A percentile compares a stretch with the other conserved stretches of the same genome.
Evolutionary conservation across 2,113 vertebrate species (phyloP).

Genomic region (Scytalopus superciliaris): DNA sequence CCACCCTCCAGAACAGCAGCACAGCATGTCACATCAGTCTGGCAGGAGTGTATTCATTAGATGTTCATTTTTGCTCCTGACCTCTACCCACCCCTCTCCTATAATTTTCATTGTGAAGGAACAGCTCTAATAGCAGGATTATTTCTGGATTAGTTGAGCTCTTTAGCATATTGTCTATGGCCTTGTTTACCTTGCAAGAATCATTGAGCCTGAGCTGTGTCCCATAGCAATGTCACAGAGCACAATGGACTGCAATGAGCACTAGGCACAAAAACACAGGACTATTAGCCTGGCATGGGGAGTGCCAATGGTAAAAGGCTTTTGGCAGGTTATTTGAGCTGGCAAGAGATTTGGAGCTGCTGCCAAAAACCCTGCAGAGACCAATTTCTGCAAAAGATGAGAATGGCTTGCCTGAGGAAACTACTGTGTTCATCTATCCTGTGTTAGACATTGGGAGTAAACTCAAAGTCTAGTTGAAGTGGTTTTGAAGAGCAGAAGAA

Average conservation of each 20-base stretch:
- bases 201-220: not conserved
- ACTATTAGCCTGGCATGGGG: not conserved
- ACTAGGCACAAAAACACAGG: not conserved
- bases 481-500: not conserved
- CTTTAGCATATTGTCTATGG: not conserved
- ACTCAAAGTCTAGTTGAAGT: not conserved
- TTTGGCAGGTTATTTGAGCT: not conserved
- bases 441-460: not conserved
- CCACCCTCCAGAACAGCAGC: not conserved
- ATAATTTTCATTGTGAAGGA: conserved; percentile 27
- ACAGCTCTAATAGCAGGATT: not conserved
- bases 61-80: conserved; percentile 10
- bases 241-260: not conserved
- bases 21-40: not conserved
- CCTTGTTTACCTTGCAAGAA: conserved; percentile 11
- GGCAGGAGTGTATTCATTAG: not conserved
- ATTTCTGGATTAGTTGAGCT: conserved; percentile 10
- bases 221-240: not conserved
- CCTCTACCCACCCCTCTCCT: not conserved
- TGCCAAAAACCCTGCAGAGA: not conserved
- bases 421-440: not conserved
- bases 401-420: not conserved
- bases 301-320: not conserved
- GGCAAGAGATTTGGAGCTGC: not conserved
- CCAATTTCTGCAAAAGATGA: not conserved